Conservation (phyloP, 2,113 vertebrate species). For the Clarias batrachus region DNA sequence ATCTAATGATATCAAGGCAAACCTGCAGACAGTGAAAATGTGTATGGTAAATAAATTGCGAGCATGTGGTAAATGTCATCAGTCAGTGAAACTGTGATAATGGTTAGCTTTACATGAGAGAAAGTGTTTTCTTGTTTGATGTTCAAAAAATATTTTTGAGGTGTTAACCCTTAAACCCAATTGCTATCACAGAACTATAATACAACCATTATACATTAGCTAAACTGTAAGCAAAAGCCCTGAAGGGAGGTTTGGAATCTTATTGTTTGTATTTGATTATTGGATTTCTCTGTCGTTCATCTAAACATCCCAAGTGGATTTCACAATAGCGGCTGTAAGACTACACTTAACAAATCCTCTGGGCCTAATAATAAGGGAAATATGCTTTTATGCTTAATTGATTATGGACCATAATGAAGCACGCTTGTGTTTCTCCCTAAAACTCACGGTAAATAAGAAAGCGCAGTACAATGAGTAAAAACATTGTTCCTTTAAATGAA, state of each 20-base stretch:
- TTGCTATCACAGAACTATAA: neutral
- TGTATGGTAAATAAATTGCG: neutral
- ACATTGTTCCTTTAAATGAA: constrained; percentile 44
- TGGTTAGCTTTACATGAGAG: neutral
- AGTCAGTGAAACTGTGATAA: neutral
- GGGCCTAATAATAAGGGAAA: neutral
- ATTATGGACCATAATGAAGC: neutral
- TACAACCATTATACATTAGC: neutral
- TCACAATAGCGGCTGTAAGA: neutral
- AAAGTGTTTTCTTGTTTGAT: neutral
- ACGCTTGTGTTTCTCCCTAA: neutral
- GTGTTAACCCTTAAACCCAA: neutral
- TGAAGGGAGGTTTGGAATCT: neutral
- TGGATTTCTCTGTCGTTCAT: neutral
- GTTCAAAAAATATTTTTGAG: neutral
- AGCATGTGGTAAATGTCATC: constrained; percentile 8
- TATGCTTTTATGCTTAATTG: neutral
- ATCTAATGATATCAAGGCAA: constrained; percentile 21
- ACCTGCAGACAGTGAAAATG: neutral
- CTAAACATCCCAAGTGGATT: neutral
- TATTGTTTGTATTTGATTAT: neutral
- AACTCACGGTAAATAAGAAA: constrained; percentile 2
- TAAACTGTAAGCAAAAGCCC: neutral
- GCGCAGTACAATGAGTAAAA: neutral
- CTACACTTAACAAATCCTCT: neutral